Percentiles rank a stretch among this genome's conserved stretches.
Evolutionary conservation across 2,888 invertebrate genomes (phyloP).

Genomic region (Drosophila eohydei): DNA sequence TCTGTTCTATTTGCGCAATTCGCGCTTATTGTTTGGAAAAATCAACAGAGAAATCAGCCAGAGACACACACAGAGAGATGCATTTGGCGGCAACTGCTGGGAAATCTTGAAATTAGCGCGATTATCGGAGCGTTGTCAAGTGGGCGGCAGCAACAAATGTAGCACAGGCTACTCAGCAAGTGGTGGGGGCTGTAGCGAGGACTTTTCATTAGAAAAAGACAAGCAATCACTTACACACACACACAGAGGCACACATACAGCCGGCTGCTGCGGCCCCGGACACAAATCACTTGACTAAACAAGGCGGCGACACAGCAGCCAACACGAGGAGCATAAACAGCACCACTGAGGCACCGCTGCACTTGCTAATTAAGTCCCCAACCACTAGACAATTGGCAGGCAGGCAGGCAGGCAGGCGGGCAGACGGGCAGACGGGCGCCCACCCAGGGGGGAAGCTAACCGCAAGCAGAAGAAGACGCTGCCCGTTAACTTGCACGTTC

Average conservation of each 20-base stretch:
- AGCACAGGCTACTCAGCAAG: conserved; percentile 18
- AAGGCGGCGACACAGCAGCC: conserved; percentile 67
- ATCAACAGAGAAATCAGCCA: conserved; percentile 51
- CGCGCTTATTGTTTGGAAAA: conserved; percentile 80
- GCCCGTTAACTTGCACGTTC: conserved; percentile 59
- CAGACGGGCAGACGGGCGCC: conserved; percentile 16
- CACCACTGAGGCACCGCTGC: conserved; percentile 66
- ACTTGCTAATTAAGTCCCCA: conserved; percentile 84
- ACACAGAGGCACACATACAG: background rate
- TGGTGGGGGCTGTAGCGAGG: conserved; percentile 10
- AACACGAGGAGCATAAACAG: conserved; percentile 55
- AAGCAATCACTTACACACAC: conserved; percentile 74
- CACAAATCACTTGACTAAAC: conserved; percentile 80
- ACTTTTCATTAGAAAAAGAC: conserved; percentile 67
- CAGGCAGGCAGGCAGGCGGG: conserved; percentile 9
- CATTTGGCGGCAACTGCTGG: conserved; percentile 77
- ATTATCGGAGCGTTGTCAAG: conserved; percentile 82
- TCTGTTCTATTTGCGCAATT: conserved; percentile 73
- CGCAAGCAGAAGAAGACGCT: conserved; percentile 63
- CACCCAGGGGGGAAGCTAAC: conserved; percentile 18
- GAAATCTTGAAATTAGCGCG: conserved; percentile 85
- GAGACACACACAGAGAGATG: conserved; percentile 52
- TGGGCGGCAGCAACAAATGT: conserved; percentile 66
- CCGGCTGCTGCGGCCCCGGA: conserved; percentile 26
- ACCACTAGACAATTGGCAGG: conserved; percentile 54